Base-by-base conservation (phyloP, 2,797 vertebrate genomes). In the Poliocrania exsul region DNA sequence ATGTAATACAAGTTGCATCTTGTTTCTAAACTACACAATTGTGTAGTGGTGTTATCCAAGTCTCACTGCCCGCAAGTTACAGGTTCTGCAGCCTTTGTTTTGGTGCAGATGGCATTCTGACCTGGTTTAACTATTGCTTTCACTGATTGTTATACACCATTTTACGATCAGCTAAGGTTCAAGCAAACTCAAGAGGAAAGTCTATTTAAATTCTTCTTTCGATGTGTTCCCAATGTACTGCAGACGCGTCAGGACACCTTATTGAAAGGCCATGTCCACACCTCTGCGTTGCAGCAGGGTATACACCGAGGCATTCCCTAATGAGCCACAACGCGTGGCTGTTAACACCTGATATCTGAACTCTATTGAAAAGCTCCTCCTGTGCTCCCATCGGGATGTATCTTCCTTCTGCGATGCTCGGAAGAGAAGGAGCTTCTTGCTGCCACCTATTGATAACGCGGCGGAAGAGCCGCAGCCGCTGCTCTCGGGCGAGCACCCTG, bases 361-460 rank as follows among this genome's bases (percentile, higher is more conserved):
- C 49, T 10, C 12, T 10, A 16, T 0, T 6, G 65, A 54, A 6
- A 40, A 33, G 23, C 42, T 15, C 4, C 10, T 5, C 17, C 15
- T 3, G 10, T 3, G 18, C 0, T 78, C 58, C 53, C 61, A 8
- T 4, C 9, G 16, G 62, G 42, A 11, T 72, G 35, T 4, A 4
- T 7, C 40, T 25, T 10, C 13, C 14, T 3, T 2, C 16, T 5
- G 46, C 9, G 31, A 23, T 3, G 17, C 73, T 46, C 18, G 2
- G 49, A 13, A 67, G 6, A 93, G 57, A 72, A 54, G 82, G 96
- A 86, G 95, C 95, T 84, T 21, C 94, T 62, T 96, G 96, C 95
- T 96, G 96, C 96, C 96, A 96, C 86, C 96, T 96, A 96, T 95
- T 16, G 96, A 93, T 81, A 10, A 38, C 84, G 4, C 7, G 3